A percentile compares a stretch with the other conserved stretches of the same genome.
Evolutionary conservation across 2,113 vertebrate species (phyloP).

Genomic region (Copsychus sechellarum): DNA sequence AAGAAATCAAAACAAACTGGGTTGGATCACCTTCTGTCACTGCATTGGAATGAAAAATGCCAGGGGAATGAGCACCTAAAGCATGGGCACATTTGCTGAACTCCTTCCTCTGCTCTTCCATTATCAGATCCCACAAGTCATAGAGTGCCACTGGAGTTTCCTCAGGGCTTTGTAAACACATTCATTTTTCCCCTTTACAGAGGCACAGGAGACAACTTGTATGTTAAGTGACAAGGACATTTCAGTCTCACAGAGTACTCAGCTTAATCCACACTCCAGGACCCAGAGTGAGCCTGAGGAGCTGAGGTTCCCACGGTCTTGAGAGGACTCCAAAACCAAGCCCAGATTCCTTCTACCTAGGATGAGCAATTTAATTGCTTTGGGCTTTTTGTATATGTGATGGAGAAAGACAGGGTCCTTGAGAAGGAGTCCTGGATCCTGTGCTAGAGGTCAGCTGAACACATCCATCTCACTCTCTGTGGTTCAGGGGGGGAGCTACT

Average conservation of each 20-base stretch:
- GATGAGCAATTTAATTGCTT: neutral
- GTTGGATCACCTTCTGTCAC: neutral
- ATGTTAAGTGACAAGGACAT: neutral
- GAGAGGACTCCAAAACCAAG: accelerated
- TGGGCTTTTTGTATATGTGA: accelerated
- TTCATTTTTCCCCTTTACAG: neutral
- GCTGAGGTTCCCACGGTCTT: neutral
- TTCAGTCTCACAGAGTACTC: neutral
- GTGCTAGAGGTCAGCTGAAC: neutral
- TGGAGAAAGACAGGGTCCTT: neutral
- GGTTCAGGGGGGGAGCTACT: neutral
- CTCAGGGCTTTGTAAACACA: neutral
- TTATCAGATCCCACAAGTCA: neutral
- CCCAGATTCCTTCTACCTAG: neutral
- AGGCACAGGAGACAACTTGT: neutral
- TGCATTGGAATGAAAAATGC: constrained; percentile 7
- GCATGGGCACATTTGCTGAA: neutral
- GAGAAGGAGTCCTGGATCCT: neutral
- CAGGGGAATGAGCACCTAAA: neutral
- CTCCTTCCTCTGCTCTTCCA: neutral
- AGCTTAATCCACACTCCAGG: neutral
- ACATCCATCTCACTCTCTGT: neutral
- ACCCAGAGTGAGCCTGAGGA: neutral
- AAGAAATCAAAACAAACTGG: constrained; percentile 29
- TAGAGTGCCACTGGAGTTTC: neutral